Base-by-base conservation (phyloP, 2,113 vertebrate species). In the Psilopogon haemacephalus region DNA sequence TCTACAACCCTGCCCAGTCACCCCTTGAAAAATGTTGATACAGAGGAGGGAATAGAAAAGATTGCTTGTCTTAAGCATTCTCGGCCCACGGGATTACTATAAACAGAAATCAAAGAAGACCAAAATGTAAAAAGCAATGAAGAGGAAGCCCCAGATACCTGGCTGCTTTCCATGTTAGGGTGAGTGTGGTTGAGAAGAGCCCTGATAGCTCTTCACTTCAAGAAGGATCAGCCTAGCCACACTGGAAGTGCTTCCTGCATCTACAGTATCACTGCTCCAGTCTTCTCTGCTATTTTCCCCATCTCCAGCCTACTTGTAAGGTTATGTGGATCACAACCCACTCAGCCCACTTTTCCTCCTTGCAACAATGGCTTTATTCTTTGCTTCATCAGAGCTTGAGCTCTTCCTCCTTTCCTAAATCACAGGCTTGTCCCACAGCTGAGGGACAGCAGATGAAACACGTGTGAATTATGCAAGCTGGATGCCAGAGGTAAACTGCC, bases 401-500 rank as follows among this genome's bases (percentile, higher is more conserved):
- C 33, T 92, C 15, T 73, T 79, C 46, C 52, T 73, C 33, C 84
- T 68, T 62, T n/a, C 30, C 64, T 60, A 48, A 74, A 91, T 64
- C 17, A 64, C 40, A 85, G 56, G 19, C 35, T 32, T 67, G 27
- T 81, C 7, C 10, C 46, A 12, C 1, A 3, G 44, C 35, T 80
- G 58, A 38, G 26, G 42, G 33, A 55, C n/a, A 7, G 5, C 27
- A 91, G 62, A 69, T 74, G 68, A 87, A 84, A 40, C 63, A 40
- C 2, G 2, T 33, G 48, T 64, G 75, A 88, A 64, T 91, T 93
- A 84, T 33, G 42, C 85, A 96, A 24, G 80, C 30, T 71, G 88
- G 27, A 86, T 84, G 73, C 75, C 56, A 67, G 75, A 89, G 87
- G 76, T 88, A 65, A 94, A 85, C 48, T 83, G 93, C 79, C 69